Evolutionary conservation across 2,797 vertebrate species (phyloP).

Genomic region (Sebastes flavidus): DNA sequence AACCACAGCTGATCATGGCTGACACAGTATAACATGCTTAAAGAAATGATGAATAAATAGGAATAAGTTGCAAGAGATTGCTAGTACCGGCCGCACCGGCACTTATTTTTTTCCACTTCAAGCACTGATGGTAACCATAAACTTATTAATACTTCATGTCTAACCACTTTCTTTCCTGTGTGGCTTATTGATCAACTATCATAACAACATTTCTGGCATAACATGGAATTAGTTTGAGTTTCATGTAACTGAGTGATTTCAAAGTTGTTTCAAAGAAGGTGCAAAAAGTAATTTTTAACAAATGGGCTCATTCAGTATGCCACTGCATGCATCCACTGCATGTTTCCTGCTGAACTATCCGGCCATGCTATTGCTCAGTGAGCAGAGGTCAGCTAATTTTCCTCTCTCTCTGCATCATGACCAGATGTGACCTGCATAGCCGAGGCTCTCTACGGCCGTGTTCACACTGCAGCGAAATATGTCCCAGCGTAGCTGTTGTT

Average conservation of each 20-base stretch:
- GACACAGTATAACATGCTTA: too few relatives aligned
- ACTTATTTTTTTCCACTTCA: too few relatives aligned
- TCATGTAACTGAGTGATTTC: neutral
- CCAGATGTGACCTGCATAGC: conserved; percentile 46
- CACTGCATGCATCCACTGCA: neutral
- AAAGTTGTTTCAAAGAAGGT: neutral
- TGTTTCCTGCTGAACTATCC: neutral
- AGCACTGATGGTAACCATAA: neutral
- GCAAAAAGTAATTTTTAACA: neutral
- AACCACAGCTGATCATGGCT: too few relatives aligned
- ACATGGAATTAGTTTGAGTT: neutral
- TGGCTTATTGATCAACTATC: neutral
- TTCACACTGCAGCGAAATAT: neutral
- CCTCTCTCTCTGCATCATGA: conserved; percentile 32
- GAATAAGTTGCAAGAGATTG: too few relatives aligned
- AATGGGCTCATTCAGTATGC: neutral
- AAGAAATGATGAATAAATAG: too few relatives aligned
- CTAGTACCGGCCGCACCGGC: too few relatives aligned
- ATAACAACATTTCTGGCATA: neutral
- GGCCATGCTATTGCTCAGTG: neutral
- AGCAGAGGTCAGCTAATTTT: conserved; percentile 19
- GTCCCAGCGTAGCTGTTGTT: neutral
- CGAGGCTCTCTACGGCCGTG: neutral
- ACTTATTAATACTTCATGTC: neutral
- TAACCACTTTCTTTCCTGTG: neutral